Percentiles rank a stretch among this genome's conserved stretches.
Conservation (phyloP, 2,113 vertebrate species). For the Pluvianellus socialis region DNA sequence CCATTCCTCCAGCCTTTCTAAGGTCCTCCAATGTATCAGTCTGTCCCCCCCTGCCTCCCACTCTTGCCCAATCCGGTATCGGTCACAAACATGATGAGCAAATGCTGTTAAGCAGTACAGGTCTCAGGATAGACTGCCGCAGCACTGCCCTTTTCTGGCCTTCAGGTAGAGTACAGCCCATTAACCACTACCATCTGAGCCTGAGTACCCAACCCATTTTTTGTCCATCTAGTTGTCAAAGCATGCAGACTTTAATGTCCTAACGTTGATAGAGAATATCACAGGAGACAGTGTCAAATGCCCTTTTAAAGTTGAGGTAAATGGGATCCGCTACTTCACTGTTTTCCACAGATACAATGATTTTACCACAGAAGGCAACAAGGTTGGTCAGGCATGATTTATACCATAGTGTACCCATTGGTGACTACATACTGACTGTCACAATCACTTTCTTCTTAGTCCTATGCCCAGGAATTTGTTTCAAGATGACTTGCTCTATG, state of each 20-base stretch:
- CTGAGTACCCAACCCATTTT: not conserved
- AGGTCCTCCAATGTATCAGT: not conserved
- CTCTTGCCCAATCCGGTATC: not conserved
- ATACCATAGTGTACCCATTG: not conserved
- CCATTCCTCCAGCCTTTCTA: not conserved
- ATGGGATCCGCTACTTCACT: not conserved
- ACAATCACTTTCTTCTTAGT: not conserved
- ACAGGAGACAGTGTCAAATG: not conserved
- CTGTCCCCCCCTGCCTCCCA: not conserved
- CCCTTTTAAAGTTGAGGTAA: not conserved
- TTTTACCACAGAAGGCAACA: not conserved
- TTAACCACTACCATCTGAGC: not conserved
- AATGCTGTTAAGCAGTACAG: not conserved
- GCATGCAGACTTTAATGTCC: not conserved
- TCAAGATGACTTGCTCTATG: not conserved
- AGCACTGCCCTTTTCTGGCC: not conserved
- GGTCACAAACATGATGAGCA: not conserved
- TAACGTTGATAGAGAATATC: not conserved
- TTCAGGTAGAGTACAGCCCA: not conserved
- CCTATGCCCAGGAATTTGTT: not conserved
- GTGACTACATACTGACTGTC: not conserved
- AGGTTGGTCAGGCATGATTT: not conserved
- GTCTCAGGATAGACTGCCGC: not conserved
- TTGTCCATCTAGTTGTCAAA: not conserved
- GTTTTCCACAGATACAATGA: not conserved